These are phyloP conservation scores for Chelon labrosus DNA, from an alignment of 2,797 vertebrate genomes.

Conservation along the genomic window DNA sequence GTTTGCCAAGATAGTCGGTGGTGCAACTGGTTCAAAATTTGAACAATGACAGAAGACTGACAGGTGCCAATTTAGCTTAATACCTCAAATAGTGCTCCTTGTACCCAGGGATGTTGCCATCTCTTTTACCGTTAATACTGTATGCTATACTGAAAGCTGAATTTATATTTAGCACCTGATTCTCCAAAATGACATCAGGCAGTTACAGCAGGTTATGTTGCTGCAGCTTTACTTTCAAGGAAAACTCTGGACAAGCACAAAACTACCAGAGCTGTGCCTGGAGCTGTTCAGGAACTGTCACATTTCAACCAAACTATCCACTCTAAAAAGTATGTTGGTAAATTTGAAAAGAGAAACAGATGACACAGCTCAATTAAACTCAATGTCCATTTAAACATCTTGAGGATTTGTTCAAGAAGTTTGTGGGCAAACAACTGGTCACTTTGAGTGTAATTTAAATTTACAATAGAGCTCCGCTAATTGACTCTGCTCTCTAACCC, in stretches of 20 bases:
- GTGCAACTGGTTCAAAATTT: background rate
- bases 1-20: background rate
- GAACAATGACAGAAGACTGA: background rate
- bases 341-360: background rate
- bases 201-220: background rate
- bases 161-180: background rate
- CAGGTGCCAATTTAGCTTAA: background rate
- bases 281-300: background rate
- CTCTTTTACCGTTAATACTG: background rate
- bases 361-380: background rate
- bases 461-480: background rate
- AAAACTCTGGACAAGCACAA: background rate
- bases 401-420: background rate
- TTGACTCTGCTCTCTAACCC: background rate
- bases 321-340: constrained; percentile 1
- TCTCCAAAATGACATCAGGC: background rate
- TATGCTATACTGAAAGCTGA: background rate
- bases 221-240: background rate
- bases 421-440: constrained; percentile 6
- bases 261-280: background rate
- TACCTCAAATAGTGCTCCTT: background rate
- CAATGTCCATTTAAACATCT: background rate
- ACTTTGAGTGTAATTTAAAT: constrained; percentile 8
- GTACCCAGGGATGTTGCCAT: background rate
- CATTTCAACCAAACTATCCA: background rate